Evolutionary conservation across 2,888 invertebrate genomes (phyloP), one percentile per base, ranked within the genome.

Genomic region (Seira musarum): DNA sequence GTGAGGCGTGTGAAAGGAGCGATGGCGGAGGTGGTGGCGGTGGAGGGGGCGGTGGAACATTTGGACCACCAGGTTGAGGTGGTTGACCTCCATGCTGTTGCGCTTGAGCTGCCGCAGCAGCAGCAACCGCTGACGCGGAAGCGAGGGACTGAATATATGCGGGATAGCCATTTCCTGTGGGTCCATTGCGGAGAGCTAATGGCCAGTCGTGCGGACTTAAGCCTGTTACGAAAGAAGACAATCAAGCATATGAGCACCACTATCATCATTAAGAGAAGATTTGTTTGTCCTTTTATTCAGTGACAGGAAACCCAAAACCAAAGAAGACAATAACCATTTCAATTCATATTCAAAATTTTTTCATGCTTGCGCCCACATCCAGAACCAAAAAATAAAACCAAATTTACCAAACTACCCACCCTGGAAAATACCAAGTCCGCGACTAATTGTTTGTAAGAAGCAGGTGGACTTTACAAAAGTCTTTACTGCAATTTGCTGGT

Each of bases 131-230:
- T 5, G 86, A 77, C 0, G 84, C 80, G 0, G 83, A 69, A 0
- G 86, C 85, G 13, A 85, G 68, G 2, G 85, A 83, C 49, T 85
- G 85, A 21, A 86, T 73, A 64, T 86, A 85, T 0, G 86, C 81
- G 15, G 86, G 85, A 49, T 86, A 85, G 10, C 84, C 84, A 60
- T 79, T 82, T 46, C 80, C 80, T 19, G 78, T 71, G 24, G 81
- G 83, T 13, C 81, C 72, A 30, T 75, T 81, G 2, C 83, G 79
- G 0, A 85, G 73, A n/a, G 84, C 82, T 66, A 86, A 66, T 8
- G 86, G 85, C 86, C 86, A 86, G 71, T 86, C 86, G 24, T 86
- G 86, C 1, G 85, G 84, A 72, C 81, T 83, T 22, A 86, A 70
- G 77, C 85, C 85, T 85, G 67, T 68, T 22, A 60, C 8, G 24